These are phyloP conservation scores for Oligia fasciuncula DNA, from an alignment of 2,888 invertebrate species.

Conservation along the genomic window DNA sequence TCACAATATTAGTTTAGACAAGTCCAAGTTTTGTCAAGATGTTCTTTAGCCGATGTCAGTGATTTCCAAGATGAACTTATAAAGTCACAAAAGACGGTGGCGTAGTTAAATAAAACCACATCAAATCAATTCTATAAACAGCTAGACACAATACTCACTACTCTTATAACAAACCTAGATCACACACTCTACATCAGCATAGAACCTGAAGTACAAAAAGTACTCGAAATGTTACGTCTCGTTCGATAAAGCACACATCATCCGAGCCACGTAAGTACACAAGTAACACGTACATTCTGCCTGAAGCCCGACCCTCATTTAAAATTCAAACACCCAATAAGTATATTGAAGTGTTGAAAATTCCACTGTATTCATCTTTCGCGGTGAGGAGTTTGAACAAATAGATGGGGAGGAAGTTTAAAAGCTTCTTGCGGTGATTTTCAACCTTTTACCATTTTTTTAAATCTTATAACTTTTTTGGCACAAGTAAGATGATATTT, in stretches of 20 bases:
- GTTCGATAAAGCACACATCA: conserved; percentile 31
- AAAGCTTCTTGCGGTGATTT: conserved; percentile 48
- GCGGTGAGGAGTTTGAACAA: conserved; percentile 65
- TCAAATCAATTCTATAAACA: not conserved
- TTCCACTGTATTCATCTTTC: conserved; percentile 63
- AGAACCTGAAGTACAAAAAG: not conserved
- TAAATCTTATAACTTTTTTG: too few relatives aligned
- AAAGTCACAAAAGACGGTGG: too few relatives aligned
- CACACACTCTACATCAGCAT: not conserved
- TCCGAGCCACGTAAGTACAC: conserved; percentile 10
- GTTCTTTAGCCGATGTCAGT: too few relatives aligned
- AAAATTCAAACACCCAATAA: conserved; percentile 79
- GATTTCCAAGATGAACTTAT: too few relatives aligned
- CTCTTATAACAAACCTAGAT: not conserved
- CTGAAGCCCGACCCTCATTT: conserved; percentile 70
- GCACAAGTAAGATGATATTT: too few relatives aligned
- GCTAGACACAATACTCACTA: not conserved
- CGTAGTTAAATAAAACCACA: too few relatives aligned
- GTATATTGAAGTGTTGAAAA: conserved; percentile 70
- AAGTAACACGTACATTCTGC: conserved; percentile 55
- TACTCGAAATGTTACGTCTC: conserved; percentile 20
- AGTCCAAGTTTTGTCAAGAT: too few relatives aligned
- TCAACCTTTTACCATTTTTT: not conserved
- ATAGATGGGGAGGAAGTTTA: conserved; percentile 64
- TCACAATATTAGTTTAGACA: too few relatives aligned